These are phyloP conservation scores for Dermatophagoides farinae DNA, from an alignment of 1,140 invertebrate genomes.

Conservation along the genomic window DNA sequence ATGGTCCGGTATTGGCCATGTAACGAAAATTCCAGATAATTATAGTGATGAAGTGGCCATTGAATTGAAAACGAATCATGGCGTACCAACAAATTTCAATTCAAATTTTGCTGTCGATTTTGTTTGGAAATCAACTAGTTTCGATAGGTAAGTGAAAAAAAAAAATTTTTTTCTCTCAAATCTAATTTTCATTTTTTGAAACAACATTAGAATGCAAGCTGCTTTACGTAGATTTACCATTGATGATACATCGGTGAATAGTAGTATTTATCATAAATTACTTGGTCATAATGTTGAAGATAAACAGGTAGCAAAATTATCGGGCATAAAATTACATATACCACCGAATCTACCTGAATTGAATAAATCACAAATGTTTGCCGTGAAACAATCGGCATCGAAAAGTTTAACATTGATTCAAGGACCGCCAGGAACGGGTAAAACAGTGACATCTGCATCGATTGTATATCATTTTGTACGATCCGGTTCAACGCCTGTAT, in stretches of 20 bases:
- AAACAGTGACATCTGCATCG: constrained; percentile 97
- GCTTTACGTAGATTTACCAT: constrained; percentile 87
- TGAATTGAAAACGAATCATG: constrained; percentile 73
- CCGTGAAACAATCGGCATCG: constrained; percentile 95
- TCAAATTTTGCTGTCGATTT: constrained; percentile 96
- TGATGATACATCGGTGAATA: constrained; percentile 84
- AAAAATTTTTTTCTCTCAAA: constrained; percentile 12
- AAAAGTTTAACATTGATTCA: constrained; percentile 91
- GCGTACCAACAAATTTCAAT: constrained; percentile 71
- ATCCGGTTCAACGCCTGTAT: constrained; percentile 66
- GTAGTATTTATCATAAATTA: constrained; percentile 89
- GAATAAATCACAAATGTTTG: constrained; percentile 68
- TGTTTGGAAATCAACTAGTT: constrained; percentile 98
- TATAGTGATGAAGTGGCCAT: constrained; percentile 95
- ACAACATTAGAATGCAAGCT: constrained; percentile 62
- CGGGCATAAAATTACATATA: constrained; percentile 64
- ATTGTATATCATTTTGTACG: constrained; percentile 96
- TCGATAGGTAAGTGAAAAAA: constrained; percentile 53
- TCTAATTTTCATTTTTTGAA: constrained; percentile 2
- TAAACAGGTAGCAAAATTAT: constrained; percentile 32
- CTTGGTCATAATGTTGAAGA: constrained; percentile 94
- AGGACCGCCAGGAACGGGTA: constrained; percentile 74
- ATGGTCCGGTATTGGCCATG: constrained; percentile 82
- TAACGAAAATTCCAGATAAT: constrained; percentile 98
- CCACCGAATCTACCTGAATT: constrained; percentile 91